Base-by-base conservation (phyloP, 2,888 invertebrate species). In the Phragmatobia fuliginosa region DNA sequence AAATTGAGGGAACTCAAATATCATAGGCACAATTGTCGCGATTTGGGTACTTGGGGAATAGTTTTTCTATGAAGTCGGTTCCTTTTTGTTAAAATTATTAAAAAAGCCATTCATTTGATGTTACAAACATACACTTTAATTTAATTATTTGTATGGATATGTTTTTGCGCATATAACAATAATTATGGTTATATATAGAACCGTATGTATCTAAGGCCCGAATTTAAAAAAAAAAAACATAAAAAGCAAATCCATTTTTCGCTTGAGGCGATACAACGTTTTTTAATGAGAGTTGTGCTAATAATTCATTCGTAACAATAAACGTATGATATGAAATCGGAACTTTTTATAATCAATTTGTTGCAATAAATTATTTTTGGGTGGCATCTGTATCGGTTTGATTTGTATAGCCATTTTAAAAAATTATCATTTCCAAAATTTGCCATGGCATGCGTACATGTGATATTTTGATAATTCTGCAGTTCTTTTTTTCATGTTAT, bases 241-340 rank as follows among this genome's bases (percentile, higher is more conserved):
- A 85, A 87, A 84, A 80, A 85, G 81, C 81, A 77, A 85, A 87
- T 87, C 85, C 81, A 84, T 79, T 80, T 79, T 80, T 75, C 74
- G 87, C 91, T 86, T 67, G 77, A 62, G 89, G 91, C 91, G 68
- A 82, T 88, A 90, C 88, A 86, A 62, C 81, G 85, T 81, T 81
- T 78, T 79, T 74, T 87, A 87, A 88, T 86, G 82, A 87, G 84
- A 79, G 72, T 77, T 70, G 69, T 71, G 76, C 75, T 81, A 79
- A 82, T 86, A 85, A 85, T 85, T 84, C 82, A 75, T 75, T 80
- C 79, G 82, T 82, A 81, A 85, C 73, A 85, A 83, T 83, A 83
- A 80, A 77, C 80, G 83, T 84, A 79, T 78, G 79, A 80, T 84
- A 79, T 78, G 79, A 80, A 77, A 76, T 83, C 76, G 73, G 80